Percentiles rank a stretch among this genome's conserved stretches.
phyloP scores from a whole-genome alignment of 2,888 invertebrate species.

The Tetropium fuscum region DNA sequence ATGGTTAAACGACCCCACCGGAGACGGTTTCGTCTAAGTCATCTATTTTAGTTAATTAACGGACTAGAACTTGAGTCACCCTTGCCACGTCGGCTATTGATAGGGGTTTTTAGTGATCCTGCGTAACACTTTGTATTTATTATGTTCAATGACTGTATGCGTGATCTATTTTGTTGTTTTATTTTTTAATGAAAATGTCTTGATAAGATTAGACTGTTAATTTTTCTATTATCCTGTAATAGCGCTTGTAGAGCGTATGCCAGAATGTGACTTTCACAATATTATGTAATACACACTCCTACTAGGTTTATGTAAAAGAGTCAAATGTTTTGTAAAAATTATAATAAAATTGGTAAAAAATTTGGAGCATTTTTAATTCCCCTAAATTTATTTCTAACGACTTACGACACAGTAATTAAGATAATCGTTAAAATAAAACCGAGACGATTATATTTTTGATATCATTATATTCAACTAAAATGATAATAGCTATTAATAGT shows the following conservation, averaged over 20 bases:
- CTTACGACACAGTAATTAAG: too few species aligned
- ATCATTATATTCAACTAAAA: too few species aligned
- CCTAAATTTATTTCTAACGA: too few species aligned
- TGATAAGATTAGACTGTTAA: slow-evolving; percentile 55
- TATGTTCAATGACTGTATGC: slow-evolving; percentile 59
- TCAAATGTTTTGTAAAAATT: slow-evolving; percentile 43
- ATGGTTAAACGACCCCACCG: slow-evolving; percentile 93
- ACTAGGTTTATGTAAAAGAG: slow-evolving; percentile 50
- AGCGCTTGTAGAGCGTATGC: slow-evolving; percentile 35
- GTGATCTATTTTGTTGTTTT: slow-evolving; percentile 60
- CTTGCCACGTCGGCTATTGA: slow-evolving; percentile 43
- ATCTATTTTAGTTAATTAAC: slow-evolving; percentile 51
- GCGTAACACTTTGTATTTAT: slow-evolving; percentile 58
- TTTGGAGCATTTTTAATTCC: not conserved
- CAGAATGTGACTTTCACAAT: slow-evolving; percentile 50
- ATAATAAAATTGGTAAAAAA: slow-evolving; percentile 36
- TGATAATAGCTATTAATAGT: too few species aligned
- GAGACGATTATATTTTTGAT: too few species aligned
- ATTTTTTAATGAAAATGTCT: slow-evolving; percentile 54
- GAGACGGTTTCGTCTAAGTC: slow-evolving; percentile 89
- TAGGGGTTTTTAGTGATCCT: slow-evolving; percentile 52
- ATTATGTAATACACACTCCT: slow-evolving; percentile 56
- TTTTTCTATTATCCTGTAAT: slow-evolving; percentile 24
- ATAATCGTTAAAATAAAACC: too few species aligned
- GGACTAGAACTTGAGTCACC: slow-evolving; percentile 50